phyloP scores from a whole-genome alignment of 2,113 vertebrate genomes.

The Glaucomys volans region DNA sequence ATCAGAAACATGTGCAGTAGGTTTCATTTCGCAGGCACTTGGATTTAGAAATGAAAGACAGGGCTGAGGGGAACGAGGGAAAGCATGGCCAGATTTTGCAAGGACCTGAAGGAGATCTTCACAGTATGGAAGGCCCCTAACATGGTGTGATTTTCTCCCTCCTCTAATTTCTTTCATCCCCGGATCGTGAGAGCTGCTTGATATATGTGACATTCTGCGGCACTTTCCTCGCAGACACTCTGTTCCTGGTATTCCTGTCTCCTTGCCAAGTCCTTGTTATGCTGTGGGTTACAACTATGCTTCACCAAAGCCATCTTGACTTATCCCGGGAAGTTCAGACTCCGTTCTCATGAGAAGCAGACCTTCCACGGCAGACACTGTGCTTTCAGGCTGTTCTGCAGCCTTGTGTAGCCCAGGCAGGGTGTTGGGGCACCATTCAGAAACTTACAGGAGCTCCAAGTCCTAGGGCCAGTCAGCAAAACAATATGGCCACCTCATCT shows the following conservation, averaged over 20 bases:
- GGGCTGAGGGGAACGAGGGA: background rate
- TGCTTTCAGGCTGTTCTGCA: background rate
- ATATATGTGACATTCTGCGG: slow-evolving; percentile 56
- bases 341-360: slow-evolving; percentile 43
- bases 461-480: background rate
- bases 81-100: slow-evolving; percentile 29
- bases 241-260: slow-evolving; percentile 61
- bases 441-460: background rate
- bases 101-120: slow-evolving; percentile 64
- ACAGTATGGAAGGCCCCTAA: slow-evolving; percentile 57
- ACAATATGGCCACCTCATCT: background rate
- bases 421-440: background rate
- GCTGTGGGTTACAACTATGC: slow-evolving; percentile 70
- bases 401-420: background rate
- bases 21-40: slow-evolving; percentile 60
- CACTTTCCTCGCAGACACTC: slow-evolving; percentile 52
- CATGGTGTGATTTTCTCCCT: background rate
- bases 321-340: slow-evolving; percentile 64
- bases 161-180: slow-evolving; percentile 70
- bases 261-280: slow-evolving; percentile 67
- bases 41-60: slow-evolving; percentile 69
- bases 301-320: slow-evolving; percentile 63
- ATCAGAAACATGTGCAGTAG: slow-evolving; percentile 74
- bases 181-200: slow-evolving; percentile 50
- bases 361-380: background rate